phyloP scores from a whole-genome alignment of 2,113 vertebrate genomes.

The Myotis yumanensis region DNA sequence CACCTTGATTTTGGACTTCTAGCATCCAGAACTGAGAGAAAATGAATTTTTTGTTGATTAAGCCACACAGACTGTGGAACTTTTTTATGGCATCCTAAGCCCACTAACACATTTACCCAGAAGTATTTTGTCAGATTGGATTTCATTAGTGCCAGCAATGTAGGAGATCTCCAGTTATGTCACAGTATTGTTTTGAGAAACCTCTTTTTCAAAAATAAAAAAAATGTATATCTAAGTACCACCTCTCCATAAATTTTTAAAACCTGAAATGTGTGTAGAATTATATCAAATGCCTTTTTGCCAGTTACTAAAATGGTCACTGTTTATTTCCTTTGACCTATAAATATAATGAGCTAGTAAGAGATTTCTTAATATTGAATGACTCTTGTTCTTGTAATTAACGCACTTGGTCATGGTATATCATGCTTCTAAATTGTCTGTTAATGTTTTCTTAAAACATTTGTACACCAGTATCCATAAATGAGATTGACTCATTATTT shows the following conservation, averaged over 20 bases:
- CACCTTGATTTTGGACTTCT: background rate
- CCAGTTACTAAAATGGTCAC: constrained; percentile 7
- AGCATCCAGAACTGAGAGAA: background rate
- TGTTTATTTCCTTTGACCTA: background rate
- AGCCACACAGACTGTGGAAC: background rate
- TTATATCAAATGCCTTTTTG: background rate
- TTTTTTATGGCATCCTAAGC: background rate
- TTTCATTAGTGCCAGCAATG: background rate
- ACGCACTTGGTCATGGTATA: background rate
- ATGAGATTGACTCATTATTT: background rate
- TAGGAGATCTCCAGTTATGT: background rate
- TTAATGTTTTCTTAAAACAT: constrained; percentile 28
- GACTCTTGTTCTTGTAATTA: background rate
- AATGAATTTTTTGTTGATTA: constrained; percentile 23
- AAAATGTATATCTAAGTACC: background rate
- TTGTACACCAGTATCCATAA: background rate
- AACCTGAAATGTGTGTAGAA: background rate
- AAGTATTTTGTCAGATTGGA: background rate
- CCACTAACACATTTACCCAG: background rate
- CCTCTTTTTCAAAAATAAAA: background rate
- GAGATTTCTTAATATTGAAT: background rate
- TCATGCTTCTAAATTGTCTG: background rate
- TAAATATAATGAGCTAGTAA: background rate
- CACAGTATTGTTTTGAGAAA: background rate
- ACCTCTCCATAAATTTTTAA: background rate